Evolutionary conservation across 2,888 invertebrate genomes (phyloP).

Genomic region (Allacma fusca): DNA sequence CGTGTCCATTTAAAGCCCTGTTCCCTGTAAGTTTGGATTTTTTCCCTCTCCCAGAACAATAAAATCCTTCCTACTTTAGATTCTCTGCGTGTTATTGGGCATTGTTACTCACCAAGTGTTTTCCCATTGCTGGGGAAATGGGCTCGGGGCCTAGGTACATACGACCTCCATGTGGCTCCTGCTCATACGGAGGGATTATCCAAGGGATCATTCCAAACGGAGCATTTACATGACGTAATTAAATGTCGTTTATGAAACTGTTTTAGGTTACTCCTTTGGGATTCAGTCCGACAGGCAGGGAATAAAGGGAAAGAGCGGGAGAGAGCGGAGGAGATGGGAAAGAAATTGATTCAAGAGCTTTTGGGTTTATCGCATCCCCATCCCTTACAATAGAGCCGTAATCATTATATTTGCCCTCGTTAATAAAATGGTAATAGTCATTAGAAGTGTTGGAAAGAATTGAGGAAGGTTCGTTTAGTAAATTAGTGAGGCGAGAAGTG

Average conservation of each 20-base stretch:
- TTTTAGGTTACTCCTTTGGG: neutral
- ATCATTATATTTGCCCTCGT: constrained; percentile 10
- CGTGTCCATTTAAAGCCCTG: too few relatives aligned
- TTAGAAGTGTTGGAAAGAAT: neutral
- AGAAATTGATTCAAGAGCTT: constrained; percentile 1
- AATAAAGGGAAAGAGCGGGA: neutral
- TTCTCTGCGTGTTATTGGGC: neutral
- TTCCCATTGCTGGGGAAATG: neutral
- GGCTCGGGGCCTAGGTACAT: neutral
- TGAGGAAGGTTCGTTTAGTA: constrained; percentile 13
- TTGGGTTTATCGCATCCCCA: neutral
- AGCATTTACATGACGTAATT: constrained; percentile 1
- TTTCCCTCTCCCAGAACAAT: neutral
- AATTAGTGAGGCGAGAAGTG: constrained; percentile 7
- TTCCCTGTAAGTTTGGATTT: too few relatives aligned
- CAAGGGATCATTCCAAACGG: neutral
- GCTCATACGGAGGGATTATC: neutral
- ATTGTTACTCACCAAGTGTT: neutral
- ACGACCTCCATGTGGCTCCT: too few relatives aligned
- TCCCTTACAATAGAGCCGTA: neutral
- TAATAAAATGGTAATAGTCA: constrained; percentile 1
- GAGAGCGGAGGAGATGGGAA: neutral
- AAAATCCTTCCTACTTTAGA: neutral
- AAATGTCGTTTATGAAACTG: constrained; percentile 9
- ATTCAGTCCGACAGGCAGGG: neutral